A percentile compares a stretch with the other conserved stretches of the same genome.
Conservation (phyloP, 2,888 invertebrate genomes). For the Ommatoiulus sabulosus region DNA sequence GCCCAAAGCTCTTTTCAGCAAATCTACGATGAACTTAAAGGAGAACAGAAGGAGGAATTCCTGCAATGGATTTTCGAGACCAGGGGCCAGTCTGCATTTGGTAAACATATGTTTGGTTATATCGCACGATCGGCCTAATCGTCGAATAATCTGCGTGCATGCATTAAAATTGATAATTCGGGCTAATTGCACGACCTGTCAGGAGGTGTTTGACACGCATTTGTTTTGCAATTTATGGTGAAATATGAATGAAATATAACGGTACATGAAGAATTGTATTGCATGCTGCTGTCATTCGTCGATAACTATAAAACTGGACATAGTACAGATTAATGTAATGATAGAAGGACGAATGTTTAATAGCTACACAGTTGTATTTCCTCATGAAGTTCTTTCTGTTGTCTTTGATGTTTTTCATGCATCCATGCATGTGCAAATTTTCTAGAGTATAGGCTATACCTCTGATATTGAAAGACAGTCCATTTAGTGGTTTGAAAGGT, state of each 20-base stretch:
- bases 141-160: background rate
- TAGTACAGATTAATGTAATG: no score
- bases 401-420: no score
- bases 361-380: no score
- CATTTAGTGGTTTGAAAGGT: no score
- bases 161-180: background rate
- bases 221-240: background rate
- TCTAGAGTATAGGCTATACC: no score
- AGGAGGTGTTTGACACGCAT: background rate
- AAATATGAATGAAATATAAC: background rate
- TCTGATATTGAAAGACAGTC: no score
- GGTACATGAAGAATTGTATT: no score
- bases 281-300: no score
- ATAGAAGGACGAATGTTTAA: no score
- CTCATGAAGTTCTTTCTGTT: no score
- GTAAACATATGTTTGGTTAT: conserved; percentile 54
- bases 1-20: conserved; percentile 58
- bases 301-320: no score
- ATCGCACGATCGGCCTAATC: background rate
- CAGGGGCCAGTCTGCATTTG: conserved; percentile 54
- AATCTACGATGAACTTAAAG: conserved; percentile 58
- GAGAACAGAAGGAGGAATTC: conserved; percentile 58
- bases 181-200: background rate
- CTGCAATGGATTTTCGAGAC: conserved; percentile 60
- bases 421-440: no score